Evolutionary conservation across 2,888 invertebrate genomes (phyloP).

Genomic region (Lottia gigantea): DNA sequence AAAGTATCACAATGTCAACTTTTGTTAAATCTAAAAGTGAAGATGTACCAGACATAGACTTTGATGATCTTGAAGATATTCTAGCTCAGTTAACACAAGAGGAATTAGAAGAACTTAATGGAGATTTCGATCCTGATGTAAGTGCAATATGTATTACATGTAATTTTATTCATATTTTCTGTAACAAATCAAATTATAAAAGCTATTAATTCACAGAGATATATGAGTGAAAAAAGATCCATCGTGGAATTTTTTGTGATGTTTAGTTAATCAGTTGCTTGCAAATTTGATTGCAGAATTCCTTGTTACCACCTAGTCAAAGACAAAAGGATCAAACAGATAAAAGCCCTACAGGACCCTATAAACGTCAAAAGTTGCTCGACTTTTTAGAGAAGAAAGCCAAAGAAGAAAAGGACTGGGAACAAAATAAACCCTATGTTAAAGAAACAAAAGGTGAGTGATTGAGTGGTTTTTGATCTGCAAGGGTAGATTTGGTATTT

Average conservation of each 20-base stretch:
- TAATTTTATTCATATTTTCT: no score
- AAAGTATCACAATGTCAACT: slow-evolving; percentile 6
- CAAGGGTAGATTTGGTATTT: no score
- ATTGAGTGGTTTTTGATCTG: no score
- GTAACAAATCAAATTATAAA: no score
- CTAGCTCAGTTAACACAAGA: slow-evolving; percentile 92
- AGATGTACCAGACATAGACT: slow-evolving; percentile 91
- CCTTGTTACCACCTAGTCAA: slow-evolving; percentile 94
- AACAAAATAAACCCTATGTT: slow-evolving; percentile 93
- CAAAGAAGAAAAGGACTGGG: slow-evolving; percentile 96
- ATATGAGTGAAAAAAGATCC: no score
- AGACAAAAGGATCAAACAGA: slow-evolving; percentile 95
- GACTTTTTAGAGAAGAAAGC: slow-evolving; percentile 86
- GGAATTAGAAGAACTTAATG: slow-evolving; percentile 95
- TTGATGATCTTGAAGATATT: slow-evolving; percentile 96
- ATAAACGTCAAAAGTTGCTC: slow-evolving; percentile 81
- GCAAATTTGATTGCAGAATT: slow-evolving; percentile 77
- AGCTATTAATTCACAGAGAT: no score
- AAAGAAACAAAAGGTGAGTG: slow-evolving; percentile 84
- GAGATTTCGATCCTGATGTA: slow-evolving; percentile 99
- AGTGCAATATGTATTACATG: slow-evolving; percentile 72
- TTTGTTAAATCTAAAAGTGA: slow-evolving; percentile 76
- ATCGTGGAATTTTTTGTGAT: no score
- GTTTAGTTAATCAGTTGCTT: no score
- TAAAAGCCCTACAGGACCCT: slow-evolving; percentile 94